Percentiles rank a stretch among this genome's conserved stretches.
Evolutionary conservation across 2,888 invertebrate species (phyloP).

Genomic region (Brassicogethes aeneus): DNA sequence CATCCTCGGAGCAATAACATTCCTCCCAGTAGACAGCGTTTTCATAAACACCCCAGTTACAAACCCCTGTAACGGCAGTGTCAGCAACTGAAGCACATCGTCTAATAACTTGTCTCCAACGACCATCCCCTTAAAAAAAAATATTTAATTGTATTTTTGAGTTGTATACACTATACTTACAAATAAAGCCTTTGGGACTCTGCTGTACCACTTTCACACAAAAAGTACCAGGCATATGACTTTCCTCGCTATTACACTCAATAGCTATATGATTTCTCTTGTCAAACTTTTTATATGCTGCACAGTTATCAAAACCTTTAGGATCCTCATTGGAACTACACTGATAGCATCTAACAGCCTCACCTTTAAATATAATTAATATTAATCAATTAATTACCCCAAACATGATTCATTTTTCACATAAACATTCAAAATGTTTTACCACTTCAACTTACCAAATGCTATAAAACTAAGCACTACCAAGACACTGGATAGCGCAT

Average conservation of each 20-base stretch:
- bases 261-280: conserved; percentile 77
- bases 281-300: conserved; percentile 81
- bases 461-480: too few species aligned
- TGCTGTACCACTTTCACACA: conserved; percentile 94
- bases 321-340: conserved; percentile 82
- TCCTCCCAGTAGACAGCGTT: conserved; percentile 96
- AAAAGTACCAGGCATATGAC: conserved; percentile 89
- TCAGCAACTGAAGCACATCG: conserved; percentile 85
- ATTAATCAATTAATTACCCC: too few species aligned
- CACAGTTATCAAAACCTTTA: conserved; percentile 78
- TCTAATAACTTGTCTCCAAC: conserved; percentile 86
- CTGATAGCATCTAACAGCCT: conserved; percentile 83
- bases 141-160: neutral
- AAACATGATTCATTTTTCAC: too few species aligned
- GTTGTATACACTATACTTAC: conserved; percentile 52
- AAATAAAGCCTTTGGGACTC: conserved; percentile 88
- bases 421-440: too few species aligned
- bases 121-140: conserved; percentile 74
- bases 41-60: conserved; percentile 92
- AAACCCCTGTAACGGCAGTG: conserved; percentile 88
- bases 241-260: conserved; percentile 91
- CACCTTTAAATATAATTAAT: conserved; percentile 37
- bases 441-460: too few species aligned
- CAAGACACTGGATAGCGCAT: too few species aligned
- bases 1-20: conserved; percentile 88